phyloP scores from a whole-genome alignment of 1,140 invertebrate species.

The Ips nitidus region DNA sequence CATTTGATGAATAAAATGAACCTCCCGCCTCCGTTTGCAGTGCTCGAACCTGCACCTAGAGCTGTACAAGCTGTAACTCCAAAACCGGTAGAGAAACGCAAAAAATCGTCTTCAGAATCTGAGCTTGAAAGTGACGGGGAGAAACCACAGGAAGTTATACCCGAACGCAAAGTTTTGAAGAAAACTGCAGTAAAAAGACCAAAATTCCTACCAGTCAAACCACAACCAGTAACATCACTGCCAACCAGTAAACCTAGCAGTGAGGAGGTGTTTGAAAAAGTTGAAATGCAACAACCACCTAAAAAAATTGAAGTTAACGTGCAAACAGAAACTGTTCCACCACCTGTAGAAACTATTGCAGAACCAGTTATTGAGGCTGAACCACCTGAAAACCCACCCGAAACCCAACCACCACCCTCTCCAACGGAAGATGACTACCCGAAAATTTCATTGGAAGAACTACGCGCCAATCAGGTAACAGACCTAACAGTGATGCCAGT shows the following conservation, averaged over 20 bases:
- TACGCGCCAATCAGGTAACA: conserved; percentile 70
- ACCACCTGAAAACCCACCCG: neutral
- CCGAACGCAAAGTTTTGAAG: conserved; percentile 60
- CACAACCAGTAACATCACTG: conserved; percentile 36
- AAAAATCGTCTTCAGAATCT: conserved; percentile 62
- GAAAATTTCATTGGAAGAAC: conserved; percentile 64
- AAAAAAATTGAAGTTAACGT: conserved; percentile 69
- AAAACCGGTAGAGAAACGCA: conserved; percentile 15
- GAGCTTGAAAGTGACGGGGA: conserved; percentile 76
- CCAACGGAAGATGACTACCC: conserved; percentile 29
- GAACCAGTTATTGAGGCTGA: neutral
- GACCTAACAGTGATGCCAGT: conserved; percentile 78
- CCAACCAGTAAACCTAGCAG: conserved; percentile 53
- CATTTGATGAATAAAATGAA: conserved; percentile 98
- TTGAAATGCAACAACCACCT: conserved; percentile 54
- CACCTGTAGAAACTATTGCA: conserved; percentile 19
- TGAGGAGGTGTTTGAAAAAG: conserved; percentile 68
- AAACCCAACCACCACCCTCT: neutral
- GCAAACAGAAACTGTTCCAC: conserved; percentile 38
- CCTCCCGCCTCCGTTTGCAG: conserved; percentile 80
- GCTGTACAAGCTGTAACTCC: conserved; percentile 31
- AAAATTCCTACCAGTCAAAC: conserved; percentile 58
- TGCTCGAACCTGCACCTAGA: conserved; percentile 48
- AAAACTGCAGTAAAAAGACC: conserved; percentile 64
- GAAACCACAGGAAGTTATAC: conserved; percentile 52